Conservation (phyloP, 1,140 invertebrate genomes). For the Nephila pilipes region DNA sequence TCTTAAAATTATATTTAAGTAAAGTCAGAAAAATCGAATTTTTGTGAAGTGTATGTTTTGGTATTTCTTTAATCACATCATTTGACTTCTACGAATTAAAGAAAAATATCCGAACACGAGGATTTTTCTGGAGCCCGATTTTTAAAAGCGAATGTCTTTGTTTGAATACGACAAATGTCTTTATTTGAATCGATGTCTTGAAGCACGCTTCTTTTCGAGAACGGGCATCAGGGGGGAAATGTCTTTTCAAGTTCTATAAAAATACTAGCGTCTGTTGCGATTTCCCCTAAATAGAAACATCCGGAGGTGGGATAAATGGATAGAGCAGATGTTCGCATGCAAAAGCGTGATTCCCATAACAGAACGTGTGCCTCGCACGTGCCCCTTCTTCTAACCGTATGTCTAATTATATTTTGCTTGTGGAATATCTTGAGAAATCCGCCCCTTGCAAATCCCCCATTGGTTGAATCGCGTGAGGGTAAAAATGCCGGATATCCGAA, state of each 20-base stretch:
- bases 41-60: too few species aligned
- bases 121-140: too few species aligned
- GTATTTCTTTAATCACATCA: too few species aligned
- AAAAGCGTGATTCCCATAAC: conserved; percentile 1
- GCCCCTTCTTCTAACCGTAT: not conserved
- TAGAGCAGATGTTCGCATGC: conserved; percentile 58
- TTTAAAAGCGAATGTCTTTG: too few species aligned
- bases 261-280: not conserved
- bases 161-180: too few species aligned
- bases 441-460: not conserved
- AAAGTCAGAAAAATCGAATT: too few species aligned
- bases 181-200: too few species aligned
- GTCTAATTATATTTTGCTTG: conserved; percentile 48
- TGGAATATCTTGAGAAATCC: not conserved
- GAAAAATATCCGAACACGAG: too few species aligned
- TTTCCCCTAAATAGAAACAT: conserved; percentile 39
- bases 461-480: conserved; percentile 34
- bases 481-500: conserved; percentile 24
- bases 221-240: not conserved
- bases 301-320: not conserved
- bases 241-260: not conserved
- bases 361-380: conserved; percentile 28
- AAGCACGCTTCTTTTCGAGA: too few species aligned
- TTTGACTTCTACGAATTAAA: too few species aligned
- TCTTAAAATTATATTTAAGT: too few species aligned